These are phyloP conservation scores for Pseudococcus viburni DNA, from an alignment of 2,888 invertebrate species.

Conservation along the genomic window DNA sequence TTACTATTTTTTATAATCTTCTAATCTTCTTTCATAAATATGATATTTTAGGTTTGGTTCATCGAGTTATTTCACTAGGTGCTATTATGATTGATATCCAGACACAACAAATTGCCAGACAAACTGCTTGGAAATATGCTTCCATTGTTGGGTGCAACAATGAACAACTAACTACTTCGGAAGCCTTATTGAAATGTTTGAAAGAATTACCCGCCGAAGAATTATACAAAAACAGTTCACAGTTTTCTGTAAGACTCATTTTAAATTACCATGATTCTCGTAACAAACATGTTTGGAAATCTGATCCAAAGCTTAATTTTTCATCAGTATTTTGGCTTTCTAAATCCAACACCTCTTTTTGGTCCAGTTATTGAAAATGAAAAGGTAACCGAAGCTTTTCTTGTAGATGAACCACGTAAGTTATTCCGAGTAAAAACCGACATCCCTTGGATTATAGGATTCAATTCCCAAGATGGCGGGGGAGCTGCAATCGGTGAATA, in stretches of 20 bases:
- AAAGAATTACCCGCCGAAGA: conserved; percentile 40
- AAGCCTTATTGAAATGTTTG: conserved; percentile 54
- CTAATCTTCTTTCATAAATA: too few relatives aligned
- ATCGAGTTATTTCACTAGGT: too few relatives aligned
- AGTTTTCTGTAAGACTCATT: conserved; percentile 10
- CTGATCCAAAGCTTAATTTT: background rate
- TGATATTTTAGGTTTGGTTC: too few relatives aligned
- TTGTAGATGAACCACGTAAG: conserved; percentile 35
- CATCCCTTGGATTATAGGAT: conserved; percentile 66
- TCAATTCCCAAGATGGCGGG: conserved; percentile 66
- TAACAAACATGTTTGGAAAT: background rate
- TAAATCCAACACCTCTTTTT: background rate
- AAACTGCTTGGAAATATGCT: conserved; percentile 70
- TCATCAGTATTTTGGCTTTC: background rate
- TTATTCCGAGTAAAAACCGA: conserved; percentile 53
- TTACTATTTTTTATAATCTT: too few relatives aligned
- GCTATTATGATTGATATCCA: conserved; percentile 70
- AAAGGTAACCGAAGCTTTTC: conserved; percentile 62
- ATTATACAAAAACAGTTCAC: background rate
- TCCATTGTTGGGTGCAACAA: conserved; percentile 76
- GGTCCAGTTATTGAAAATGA: conserved; percentile 53
- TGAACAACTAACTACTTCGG: conserved; percentile 10
- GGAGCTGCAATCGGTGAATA: too few relatives aligned
- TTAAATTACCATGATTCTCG: background rate
- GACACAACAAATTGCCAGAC: conserved; percentile 71